Conservation (phyloP, 1,140 invertebrate genomes). For the Gonioctena quinquepunctata region DNA sequence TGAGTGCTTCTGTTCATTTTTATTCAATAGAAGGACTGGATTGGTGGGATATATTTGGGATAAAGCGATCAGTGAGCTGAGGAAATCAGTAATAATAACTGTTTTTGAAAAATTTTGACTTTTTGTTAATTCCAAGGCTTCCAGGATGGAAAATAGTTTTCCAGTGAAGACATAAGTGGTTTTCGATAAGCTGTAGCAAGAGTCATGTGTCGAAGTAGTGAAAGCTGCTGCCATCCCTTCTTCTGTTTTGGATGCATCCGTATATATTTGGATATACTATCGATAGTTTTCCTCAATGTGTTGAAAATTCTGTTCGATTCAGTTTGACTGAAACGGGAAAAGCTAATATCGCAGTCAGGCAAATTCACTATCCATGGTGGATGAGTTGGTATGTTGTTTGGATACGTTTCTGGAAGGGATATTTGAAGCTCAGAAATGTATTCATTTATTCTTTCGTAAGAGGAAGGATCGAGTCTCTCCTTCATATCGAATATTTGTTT, state of each 20-base stretch:
- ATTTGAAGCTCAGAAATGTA: no score
- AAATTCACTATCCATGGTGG: no score
- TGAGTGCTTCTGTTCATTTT: not conserved
- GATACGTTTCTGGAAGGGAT: no score
- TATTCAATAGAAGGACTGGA: not conserved
- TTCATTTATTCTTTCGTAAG: no score
- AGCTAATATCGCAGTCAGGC: no score
- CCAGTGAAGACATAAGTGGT: not conserved
- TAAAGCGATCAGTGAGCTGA: not conserved
- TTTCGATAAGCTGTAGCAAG: not conserved
- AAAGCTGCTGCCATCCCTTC: not conserved
- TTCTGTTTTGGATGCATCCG: not conserved
- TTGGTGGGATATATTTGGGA: not conserved
- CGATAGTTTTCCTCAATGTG: no score
- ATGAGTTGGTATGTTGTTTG: no score
- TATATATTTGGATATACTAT: not conserved
- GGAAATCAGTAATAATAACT: not conserved
- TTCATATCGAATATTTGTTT: no score
- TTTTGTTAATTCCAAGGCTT: not conserved
- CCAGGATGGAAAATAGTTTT: not conserved
- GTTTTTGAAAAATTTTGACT: not conserved
- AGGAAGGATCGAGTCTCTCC: no score
- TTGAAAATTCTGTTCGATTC: no score
- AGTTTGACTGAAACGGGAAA: no score
- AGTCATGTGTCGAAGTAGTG: not conserved